phyloP scores from a whole-genome alignment of 2,797 vertebrate species.

The Anisognathus igniventris region DNA sequence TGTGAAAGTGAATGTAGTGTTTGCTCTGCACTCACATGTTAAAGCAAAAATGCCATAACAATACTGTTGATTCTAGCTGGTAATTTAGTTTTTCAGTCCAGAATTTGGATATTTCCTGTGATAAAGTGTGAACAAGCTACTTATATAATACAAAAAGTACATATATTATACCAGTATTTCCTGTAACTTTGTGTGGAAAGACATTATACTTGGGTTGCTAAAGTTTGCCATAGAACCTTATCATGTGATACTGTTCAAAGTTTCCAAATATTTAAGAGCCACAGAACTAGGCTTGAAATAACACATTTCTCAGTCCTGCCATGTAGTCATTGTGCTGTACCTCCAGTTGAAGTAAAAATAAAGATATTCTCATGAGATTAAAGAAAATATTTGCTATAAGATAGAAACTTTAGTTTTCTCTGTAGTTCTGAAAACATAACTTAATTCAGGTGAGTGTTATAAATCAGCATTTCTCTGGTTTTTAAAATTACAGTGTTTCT shows the following conservation, averaged over 20 bases:
- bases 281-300: not conserved
- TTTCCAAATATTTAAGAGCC: not conserved
- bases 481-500: not conserved
- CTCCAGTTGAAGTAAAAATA: not conserved
- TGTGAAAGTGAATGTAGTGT: not conserved
- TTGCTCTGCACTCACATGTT: not conserved
- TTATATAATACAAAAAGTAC: not conserved
- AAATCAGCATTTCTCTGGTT: not conserved
- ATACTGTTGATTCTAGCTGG: not conserved
- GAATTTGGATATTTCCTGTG: not conserved
- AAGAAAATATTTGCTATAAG: not conserved
- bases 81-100: not conserved
- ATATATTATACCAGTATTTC: not conserved
- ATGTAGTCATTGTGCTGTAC: not conserved
- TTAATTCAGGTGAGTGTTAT: not conserved
- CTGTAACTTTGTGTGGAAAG: not conserved
- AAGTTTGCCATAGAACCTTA: not conserved
- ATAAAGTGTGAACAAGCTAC: not conserved
- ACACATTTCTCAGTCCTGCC: not conserved
- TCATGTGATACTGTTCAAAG: not conserved
- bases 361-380: not conserved
- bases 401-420: not conserved
- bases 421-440: not conserved
- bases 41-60: not conserved
- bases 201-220: not conserved